A percentile compares a stretch with the other conserved stretches of the same genome.
These are phyloP conservation scores for Styela clava DNA, from an alignment of 23 tunicate genomes.

Conservation along the genomic window DNA sequence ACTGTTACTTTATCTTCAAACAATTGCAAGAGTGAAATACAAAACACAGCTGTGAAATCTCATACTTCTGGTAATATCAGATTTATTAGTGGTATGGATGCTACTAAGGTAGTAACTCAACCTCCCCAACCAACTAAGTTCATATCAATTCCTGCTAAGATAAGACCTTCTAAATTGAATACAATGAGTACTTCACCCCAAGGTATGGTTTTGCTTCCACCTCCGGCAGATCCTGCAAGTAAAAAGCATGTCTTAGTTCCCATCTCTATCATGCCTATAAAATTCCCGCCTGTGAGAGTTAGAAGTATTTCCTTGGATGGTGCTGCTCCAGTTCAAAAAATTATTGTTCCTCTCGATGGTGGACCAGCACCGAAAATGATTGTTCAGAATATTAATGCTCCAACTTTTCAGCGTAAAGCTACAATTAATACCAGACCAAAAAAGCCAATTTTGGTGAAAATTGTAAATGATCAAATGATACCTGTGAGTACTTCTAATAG, in stretches of 20 bases:
- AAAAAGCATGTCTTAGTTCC: background rate
- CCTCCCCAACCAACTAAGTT: background rate
- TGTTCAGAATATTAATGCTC: background rate
- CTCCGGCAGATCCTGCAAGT: background rate
- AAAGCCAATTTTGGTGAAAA: background rate
- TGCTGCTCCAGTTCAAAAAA: background rate
- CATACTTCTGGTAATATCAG: background rate
- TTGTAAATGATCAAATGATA: background rate
- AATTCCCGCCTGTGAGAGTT: background rate
- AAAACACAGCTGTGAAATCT: too few species aligned
- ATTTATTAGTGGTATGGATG: background rate
- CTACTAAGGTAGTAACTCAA: background rate
- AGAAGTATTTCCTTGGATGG: background rate
- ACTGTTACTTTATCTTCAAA: too few species aligned
- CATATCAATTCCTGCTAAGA: background rate
- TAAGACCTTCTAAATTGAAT: background rate
- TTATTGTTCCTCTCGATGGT: background rate
- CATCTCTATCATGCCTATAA: background rate
- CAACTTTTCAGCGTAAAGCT: background rate
- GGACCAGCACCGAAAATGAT: background rate
- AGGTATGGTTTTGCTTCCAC: background rate
- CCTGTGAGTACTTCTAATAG: too few species aligned
- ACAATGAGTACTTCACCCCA: background rate
- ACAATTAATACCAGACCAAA: background rate
- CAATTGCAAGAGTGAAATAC: too few species aligned